phyloP scores from a whole-genome alignment of 2,113 vertebrate genomes.

The Cynocephalus volans region DNA sequence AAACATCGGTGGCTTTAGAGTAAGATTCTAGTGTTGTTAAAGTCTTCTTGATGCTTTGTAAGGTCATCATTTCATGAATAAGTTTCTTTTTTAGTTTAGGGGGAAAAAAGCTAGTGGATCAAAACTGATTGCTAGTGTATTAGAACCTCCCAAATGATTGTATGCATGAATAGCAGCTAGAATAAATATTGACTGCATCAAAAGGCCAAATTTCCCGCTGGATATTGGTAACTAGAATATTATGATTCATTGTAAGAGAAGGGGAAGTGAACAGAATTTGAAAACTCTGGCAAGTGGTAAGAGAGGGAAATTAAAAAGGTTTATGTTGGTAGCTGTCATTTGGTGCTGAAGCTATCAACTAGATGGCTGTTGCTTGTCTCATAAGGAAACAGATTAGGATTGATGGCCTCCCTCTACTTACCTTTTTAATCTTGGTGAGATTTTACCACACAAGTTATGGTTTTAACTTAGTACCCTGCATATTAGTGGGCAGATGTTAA shows the following conservation, averaged over 20 bases:
- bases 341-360: neutral
- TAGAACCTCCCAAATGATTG: conserved; percentile 31
- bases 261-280: neutral
- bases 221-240: neutral
- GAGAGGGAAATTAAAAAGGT: conserved; percentile 16
- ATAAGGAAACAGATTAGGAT: neutral
- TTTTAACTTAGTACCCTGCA: neutral
- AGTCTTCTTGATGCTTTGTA: conserved; percentile 22
- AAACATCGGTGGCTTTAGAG: neutral
- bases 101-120: neutral
- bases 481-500: neutral
- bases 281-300: neutral
- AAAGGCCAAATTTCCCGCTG: neutral
- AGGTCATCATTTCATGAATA: neutral
- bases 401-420: neutral
- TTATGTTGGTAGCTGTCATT: neutral
- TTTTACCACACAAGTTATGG: conserved; percentile 1
- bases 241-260: neutral
- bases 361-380: neutral
- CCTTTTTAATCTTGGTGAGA: neutral
- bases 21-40: neutral
- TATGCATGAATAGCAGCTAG: neutral
- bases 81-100: conserved; percentile 34
- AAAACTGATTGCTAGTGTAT: neutral
- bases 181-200: conserved; percentile 23